These are phyloP conservation scores for Sphaerophoria taeniata DNA, from an alignment of 2,888 invertebrate genomes.

Conservation along the genomic window DNA sequence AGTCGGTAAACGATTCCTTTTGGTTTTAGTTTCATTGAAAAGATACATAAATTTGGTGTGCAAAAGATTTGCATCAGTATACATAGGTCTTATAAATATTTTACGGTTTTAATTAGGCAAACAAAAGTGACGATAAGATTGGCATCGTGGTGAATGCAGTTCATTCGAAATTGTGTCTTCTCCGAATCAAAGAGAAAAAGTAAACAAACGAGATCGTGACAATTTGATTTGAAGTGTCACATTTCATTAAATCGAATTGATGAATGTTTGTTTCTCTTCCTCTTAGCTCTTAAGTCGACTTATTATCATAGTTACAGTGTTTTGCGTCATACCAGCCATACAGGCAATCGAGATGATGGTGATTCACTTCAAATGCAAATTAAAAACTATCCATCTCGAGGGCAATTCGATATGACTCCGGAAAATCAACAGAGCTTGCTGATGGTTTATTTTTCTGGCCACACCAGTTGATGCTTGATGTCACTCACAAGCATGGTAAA, in stretches of 20 bases:
- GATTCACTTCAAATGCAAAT: constrained; percentile 54
- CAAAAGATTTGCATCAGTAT: too few relatives aligned
- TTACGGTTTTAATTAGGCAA: constrained; percentile 64
- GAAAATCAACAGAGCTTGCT: constrained; percentile 51
- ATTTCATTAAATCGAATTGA: constrained; percentile 61
- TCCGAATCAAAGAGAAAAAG: neutral
- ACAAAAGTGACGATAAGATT: constrained; percentile 69
- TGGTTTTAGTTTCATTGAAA: neutral
- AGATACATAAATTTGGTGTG: too few relatives aligned
- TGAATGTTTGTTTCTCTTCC: constrained; percentile 35
- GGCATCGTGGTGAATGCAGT: constrained; percentile 58
- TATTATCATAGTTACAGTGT: neutral
- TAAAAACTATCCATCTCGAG: constrained; percentile 58
- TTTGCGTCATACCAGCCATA: neutral
- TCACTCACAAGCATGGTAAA: constrained; percentile 26
- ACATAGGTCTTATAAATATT: constrained; percentile 38
- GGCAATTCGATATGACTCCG: constrained; percentile 64
- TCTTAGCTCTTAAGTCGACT: neutral
- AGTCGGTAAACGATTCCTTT: constrained; percentile 21
- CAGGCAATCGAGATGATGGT: neutral
- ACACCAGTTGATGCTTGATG: neutral
- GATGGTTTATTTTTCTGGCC: constrained; percentile 28
- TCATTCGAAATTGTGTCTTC: constrained; percentile 41
- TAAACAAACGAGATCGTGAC: constrained; percentile 58
- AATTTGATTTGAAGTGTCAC: constrained; percentile 69